Evolutionary conservation across 2,113 vertebrate species (phyloP), one percentile per base, ranked within the genome.

Genomic region (Electrona antarctica): DNA sequence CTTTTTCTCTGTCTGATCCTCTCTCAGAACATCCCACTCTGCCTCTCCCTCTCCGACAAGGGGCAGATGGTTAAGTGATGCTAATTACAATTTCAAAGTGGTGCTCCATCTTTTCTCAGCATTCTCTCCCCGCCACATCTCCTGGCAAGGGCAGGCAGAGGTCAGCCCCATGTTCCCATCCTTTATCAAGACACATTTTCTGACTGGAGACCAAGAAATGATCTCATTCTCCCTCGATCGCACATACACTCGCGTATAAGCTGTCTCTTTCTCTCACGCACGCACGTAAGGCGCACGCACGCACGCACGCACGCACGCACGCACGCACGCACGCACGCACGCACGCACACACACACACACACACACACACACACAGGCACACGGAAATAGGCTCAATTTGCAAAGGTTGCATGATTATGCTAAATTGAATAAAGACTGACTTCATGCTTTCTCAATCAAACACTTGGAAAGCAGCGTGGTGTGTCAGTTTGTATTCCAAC

Each of bases 81-180:
- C 83, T 83, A 77, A 90, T 92, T 87, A 87, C 81, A 89, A 84
- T 90, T 90, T 87, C 88, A 88, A 89, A 91, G 81, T 74, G 85
- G 76, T 55, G 60, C 63, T 56, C 64, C 69, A 55, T 82, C 68
- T 75, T 73, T 79, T 71, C 67, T 81, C 61, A 66, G 71, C 66
- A 50, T 65, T 67, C 46, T 4, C 1, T 59, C 28, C 54, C n/a
- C 8, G 58, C 60, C 65, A 54, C 69, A 50, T 59, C 73, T 73
- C 67, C 33, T 33, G 15, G 69, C 48, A 73, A 81, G 73, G 81
- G 74, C 87, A 87, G 68, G 49, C 73, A 71, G 80, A 76, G 89
- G 90, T 90, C 82, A 89, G 63, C 47, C 9, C 68, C n/a, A 8
- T 28, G 57, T 76, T 83, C 64, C 74, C 65, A 70, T 56, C 14